Evolutionary conservation across 2,888 invertebrate genomes (phyloP).

Genomic region (Agapostemon virescens): DNA sequence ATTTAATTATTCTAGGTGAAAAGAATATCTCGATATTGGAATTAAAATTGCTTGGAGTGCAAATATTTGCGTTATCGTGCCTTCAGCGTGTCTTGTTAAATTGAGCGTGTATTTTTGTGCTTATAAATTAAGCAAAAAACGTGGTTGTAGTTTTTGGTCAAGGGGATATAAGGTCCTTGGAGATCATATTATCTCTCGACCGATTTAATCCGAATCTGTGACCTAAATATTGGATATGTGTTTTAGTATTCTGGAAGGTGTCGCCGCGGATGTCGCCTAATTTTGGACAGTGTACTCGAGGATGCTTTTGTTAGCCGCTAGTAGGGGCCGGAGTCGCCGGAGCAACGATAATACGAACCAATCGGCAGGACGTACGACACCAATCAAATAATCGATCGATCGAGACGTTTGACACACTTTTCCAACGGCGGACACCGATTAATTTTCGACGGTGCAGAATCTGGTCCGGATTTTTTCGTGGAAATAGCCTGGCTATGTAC

Average conservation of each 20-base stretch:
- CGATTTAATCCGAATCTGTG: background rate
- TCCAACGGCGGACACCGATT: slow-evolving; percentile 34
- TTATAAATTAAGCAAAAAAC: too few relatives aligned
- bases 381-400: slow-evolving; percentile 50
- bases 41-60: too few relatives aligned
- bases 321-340: slow-evolving; percentile 10
- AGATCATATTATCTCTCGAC: background rate
- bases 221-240: background rate
- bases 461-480: background rate
- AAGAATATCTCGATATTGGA: too few relatives aligned
- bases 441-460: slow-evolving; percentile 44
- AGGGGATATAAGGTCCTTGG: background rate
- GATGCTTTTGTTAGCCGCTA: background rate
- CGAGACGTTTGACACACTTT: slow-evolving; percentile 53
- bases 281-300: slow-evolving; percentile 1
- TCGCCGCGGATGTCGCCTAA: background rate
- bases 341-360: slow-evolving; percentile 38
- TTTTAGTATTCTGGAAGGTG: background rate
- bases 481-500: background rate
- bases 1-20: too few relatives aligned
- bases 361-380: slow-evolving; percentile 39
- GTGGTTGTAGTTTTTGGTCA: background rate
- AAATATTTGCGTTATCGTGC: too few relatives aligned
- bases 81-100: too few relatives aligned
- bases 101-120: too few relatives aligned